Evolutionary conservation across 2,888 invertebrate species (phyloP).

Genomic region (Agriopis marginaria): DNA sequence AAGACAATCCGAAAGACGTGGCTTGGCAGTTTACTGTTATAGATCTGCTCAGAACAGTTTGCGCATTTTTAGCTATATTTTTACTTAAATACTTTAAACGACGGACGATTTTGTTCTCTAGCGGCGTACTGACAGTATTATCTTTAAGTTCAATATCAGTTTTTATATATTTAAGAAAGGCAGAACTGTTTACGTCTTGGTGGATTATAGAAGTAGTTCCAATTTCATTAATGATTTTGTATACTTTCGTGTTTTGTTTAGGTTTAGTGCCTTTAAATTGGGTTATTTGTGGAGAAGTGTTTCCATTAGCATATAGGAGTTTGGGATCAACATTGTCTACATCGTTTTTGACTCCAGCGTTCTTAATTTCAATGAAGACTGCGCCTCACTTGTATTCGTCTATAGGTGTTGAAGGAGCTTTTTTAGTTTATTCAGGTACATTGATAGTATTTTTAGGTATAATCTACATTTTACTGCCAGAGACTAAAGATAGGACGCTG

Average conservation of each 20-base stretch:
- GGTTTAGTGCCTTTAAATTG: conserved; percentile 79
- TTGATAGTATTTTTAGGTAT: conserved; percentile 70
- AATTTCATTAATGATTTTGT: conserved; percentile 74
- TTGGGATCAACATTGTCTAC: conserved; percentile 79
- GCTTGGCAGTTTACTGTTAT: conserved; percentile 88
- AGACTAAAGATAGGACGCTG: conserved; percentile 79
- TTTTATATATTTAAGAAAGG: conserved; percentile 74
- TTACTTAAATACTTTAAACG: conserved; percentile 73
- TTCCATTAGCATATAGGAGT: conserved; percentile 79
- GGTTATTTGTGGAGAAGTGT: conserved; percentile 83
- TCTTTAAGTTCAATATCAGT: conserved; percentile 71
- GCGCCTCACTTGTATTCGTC: conserved; percentile 78
- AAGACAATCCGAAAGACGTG: conserved; percentile 68
- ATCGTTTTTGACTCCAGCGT: conserved; percentile 77
- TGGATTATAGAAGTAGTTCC: conserved; percentile 72
- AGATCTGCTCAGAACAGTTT: conserved; percentile 87
- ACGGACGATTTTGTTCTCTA: conserved; percentile 74
- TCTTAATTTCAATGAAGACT: conserved; percentile 81
- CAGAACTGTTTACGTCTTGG: conserved; percentile 62
- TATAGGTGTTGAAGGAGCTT: conserved; percentile 79
- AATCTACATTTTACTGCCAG: conserved; percentile 74
- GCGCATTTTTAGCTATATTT: conserved; percentile 86
- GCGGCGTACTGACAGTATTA: conserved; percentile 74
- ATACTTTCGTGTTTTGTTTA: conserved; percentile 77
- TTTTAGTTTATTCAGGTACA: conserved; percentile 74